A percentile compares a stretch with the other conserved stretches of the same genome.
phyloP scores from a whole-genome alignment of 2,797 vertebrate genomes.

The Melanotaenia maccullochi region DNA sequence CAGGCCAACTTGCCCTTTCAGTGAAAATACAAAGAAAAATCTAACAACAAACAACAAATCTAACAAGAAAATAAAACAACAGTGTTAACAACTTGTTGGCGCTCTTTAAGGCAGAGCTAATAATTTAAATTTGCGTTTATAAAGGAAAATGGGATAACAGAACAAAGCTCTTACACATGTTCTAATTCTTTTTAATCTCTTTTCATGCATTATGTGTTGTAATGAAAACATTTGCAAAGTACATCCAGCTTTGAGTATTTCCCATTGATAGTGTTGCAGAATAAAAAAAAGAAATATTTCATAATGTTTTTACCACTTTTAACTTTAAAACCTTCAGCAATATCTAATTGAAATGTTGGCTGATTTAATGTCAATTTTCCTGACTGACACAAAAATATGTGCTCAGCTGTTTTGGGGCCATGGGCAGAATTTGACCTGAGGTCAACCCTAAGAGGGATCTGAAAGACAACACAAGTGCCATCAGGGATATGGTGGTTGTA shows the following conservation, averaged over 20 bases:
- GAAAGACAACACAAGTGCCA: constrained; percentile 9
- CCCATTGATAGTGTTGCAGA: no score
- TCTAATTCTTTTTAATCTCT: neutral
- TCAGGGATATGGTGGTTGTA: neutral
- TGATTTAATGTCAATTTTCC: neutral
- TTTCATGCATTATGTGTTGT: neutral
- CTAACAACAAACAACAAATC: neutral
- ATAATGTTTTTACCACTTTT: no score
- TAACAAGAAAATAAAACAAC: neutral
- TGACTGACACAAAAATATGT: neutral
- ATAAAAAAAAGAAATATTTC: neutral
- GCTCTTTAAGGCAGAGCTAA: neutral
- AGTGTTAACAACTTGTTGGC: neutral
- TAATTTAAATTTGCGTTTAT: neutral
- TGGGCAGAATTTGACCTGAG: constrained; percentile 16
- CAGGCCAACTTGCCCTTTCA: neutral
- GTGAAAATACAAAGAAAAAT: neutral
- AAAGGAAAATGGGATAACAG: neutral
- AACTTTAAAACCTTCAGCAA: neutral
- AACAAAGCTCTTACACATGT: neutral
- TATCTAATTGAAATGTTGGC: neutral
- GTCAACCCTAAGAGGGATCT: constrained; percentile 20
- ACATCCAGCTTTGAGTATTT: neutral
- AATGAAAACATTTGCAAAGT: neutral
- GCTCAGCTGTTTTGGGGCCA: constrained; percentile 14